These are phyloP conservation scores for Clunio marinus DNA, from an alignment of 2,888 invertebrate genomes.

Conservation along the genomic window DNA sequence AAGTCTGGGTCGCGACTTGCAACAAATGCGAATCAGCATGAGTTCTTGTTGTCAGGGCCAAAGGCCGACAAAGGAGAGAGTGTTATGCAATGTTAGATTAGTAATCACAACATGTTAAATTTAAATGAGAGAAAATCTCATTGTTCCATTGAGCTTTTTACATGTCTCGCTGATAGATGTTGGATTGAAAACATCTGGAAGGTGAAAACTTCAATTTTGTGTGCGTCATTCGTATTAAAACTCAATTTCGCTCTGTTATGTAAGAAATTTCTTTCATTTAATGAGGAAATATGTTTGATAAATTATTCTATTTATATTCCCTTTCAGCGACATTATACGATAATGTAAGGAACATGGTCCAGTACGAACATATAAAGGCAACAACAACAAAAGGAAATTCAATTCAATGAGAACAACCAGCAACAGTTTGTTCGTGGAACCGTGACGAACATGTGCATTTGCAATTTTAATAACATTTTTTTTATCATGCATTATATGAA, in stretches of 20 bases:
- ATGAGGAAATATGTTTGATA: neutral
- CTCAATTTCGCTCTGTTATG: neutral
- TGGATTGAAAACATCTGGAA: neutral
- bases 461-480: too few species aligned
- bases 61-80: neutral
- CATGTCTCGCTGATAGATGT: neutral
- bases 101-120: neutral
- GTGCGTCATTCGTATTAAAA: neutral
- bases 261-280: neutral
- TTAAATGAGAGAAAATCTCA: neutral
- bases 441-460: neutral
- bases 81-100: neutral
- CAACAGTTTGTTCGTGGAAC: neutral
- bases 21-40: conserved; percentile 14
- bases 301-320: conserved; percentile 1
- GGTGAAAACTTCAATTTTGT: neutral
- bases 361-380: neutral
- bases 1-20: conserved; percentile 16
- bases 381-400: neutral
- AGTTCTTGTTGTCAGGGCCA: neutral
- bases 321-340: neutral
- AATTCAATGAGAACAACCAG: too few species aligned
- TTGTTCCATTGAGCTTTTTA: neutral
- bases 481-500: neutral
- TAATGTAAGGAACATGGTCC: neutral